These are phyloP conservation scores for Girardia tigrina DNA, from an alignment of 2,888 invertebrate genomes.

Conservation along the genomic window DNA sequence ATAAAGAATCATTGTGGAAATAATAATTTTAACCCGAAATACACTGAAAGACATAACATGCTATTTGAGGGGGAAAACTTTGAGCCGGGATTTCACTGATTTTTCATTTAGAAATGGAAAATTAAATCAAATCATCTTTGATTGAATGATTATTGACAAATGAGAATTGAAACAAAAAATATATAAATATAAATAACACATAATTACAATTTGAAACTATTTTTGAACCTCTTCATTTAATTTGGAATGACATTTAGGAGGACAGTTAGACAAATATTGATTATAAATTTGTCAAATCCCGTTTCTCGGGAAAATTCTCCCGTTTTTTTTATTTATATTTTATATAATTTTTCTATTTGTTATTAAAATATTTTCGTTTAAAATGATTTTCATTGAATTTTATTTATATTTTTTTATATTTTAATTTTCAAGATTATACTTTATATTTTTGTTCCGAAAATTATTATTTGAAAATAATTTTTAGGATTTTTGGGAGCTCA, in stretches of 20 bases:
- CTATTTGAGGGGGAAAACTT: not conserved
- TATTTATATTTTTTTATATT: no score
- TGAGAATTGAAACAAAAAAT: not conserved
- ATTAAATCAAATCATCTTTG: not conserved
- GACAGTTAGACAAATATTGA: not conserved
- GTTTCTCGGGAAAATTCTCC: no score
- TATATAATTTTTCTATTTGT: no score
- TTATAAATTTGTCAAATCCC: not conserved
- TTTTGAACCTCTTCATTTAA: not conserved
- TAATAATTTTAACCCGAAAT: not conserved
- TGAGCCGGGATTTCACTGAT: no score
- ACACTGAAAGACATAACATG: not conserved
- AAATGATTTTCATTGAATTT: no score
- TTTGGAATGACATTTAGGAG: not conserved
- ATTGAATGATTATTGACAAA: not conserved
- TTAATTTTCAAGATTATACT: no score
- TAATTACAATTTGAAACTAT: not conserved
- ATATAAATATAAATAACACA: not conserved
- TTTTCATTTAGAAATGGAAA: not conserved
- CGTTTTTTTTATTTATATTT: no score
- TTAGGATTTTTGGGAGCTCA: no score
- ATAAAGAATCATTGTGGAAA: not conserved
- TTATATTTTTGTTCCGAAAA: no score
- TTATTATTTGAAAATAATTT: no score
- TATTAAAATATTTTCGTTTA: no score